phyloP scores from a whole-genome alignment of 2,888 invertebrate species.

The Caenorhabditis sulstoni region DNA sequence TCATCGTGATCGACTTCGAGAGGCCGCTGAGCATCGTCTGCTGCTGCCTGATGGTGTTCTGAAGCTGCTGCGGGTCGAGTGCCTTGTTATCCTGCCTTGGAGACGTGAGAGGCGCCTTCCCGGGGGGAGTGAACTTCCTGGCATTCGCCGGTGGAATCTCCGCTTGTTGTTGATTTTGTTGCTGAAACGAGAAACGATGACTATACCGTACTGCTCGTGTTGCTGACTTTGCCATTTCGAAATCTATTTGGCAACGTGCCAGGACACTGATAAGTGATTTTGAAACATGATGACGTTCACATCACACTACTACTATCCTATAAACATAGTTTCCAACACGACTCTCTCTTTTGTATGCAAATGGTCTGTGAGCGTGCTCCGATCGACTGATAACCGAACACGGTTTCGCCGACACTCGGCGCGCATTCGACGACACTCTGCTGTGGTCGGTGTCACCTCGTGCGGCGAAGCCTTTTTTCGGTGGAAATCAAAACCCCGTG shows the following conservation, averaged over 20 bases:
- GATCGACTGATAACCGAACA: slow-evolving; percentile 18
- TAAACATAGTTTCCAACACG: not conserved
- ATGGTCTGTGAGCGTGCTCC: slow-evolving; percentile 13
- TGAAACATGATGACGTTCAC: not conserved
- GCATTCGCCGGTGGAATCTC: not conserved
- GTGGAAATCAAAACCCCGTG: not conserved
- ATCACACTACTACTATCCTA: not conserved
- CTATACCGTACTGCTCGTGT: slow-evolving; percentile 5
- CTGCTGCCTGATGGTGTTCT: not conserved
- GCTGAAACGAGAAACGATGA: slow-evolving; percentile 15
- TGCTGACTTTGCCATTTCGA: too few relatives aligned
- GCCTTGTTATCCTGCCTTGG: not conserved
- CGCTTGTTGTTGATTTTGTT: slow-evolving; percentile 14
- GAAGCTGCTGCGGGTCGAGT: not conserved
- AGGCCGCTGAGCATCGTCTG: too few relatives aligned
- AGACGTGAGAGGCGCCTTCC: slow-evolving; percentile 3
- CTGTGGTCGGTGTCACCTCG: slow-evolving; percentile 3
- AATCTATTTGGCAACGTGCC: slow-evolving; percentile 8
- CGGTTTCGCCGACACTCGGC: slow-evolving; percentile 16
- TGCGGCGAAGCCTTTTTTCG: not conserved
- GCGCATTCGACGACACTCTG: not conserved
- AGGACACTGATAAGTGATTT: slow-evolving; percentile 11
- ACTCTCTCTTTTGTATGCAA: slow-evolving; percentile 8
- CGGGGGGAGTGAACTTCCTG: not conserved
- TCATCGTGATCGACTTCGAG: too few relatives aligned